A percentile compares a stretch with the other conserved stretches of the same genome.
Conservation (phyloP, 2,888 invertebrate species). For the Limnephilus marmoratus region DNA sequence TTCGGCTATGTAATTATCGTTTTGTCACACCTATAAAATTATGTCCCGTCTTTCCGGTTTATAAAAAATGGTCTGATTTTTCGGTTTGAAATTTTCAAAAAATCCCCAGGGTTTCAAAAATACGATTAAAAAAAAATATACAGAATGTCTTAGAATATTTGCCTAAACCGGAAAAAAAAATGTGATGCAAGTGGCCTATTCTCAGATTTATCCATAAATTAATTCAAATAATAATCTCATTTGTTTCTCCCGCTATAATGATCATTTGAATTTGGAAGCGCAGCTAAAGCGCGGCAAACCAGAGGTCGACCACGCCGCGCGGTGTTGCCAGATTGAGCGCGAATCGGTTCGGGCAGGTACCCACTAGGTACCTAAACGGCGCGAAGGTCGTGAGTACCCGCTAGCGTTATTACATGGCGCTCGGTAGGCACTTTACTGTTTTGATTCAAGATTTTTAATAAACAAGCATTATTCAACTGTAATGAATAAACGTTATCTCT, state of each 20-base stretch:
- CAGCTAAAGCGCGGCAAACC: conserved; percentile 25
- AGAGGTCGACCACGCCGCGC: conserved; percentile 12
- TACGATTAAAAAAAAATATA: too few relatives aligned
- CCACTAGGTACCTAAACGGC: not conserved
- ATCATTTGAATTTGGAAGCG: not conserved
- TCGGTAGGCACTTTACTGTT: conserved; percentile 22
- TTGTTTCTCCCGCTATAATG: not conserved
- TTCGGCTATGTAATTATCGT: too few relatives aligned
- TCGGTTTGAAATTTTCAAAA: too few relatives aligned
- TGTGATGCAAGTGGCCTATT: too few relatives aligned
- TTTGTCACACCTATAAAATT: too few relatives aligned
- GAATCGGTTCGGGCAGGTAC: conserved; percentile 13
- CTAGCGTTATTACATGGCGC: not conserved
- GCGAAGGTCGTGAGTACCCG: conserved; percentile 31
- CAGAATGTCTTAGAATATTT: too few relatives aligned
- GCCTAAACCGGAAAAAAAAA: too few relatives aligned
- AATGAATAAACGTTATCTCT: not conserved
- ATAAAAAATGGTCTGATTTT: too few relatives aligned
- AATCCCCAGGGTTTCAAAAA: too few relatives aligned
- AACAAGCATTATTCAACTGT: not conserved
- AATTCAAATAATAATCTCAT: not conserved
- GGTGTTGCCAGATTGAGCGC: conserved; percentile 36
- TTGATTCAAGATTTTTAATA: conserved; percentile 3
- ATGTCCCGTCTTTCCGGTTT: too few relatives aligned
- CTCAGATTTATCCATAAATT: not conserved